A percentile compares a stretch with the other conserved stretches of the same genome.
phyloP scores from a whole-genome alignment of 2,113 vertebrate species.

The Hypomesus transpacificus region DNA sequence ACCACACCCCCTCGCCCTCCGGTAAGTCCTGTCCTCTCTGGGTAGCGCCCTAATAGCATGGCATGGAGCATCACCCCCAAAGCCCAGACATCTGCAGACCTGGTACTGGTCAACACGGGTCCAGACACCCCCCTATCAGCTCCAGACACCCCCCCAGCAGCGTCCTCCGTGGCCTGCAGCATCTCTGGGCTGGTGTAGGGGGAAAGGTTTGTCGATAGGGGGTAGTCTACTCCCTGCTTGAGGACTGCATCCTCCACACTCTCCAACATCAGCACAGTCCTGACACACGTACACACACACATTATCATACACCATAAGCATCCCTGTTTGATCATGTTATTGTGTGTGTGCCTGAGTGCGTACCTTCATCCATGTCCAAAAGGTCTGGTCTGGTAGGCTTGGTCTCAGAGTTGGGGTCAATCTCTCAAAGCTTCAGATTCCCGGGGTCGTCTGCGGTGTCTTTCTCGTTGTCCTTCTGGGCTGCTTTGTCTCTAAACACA shows the following conservation, averaged over 20 bases:
- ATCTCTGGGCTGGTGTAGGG: not conserved
- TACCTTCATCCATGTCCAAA: slow-evolving; percentile 98
- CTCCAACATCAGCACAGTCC: slow-evolving; percentile 2
- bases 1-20: not conserved
- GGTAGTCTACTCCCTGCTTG: not conserved
- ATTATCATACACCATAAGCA: not conserved
- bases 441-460: slow-evolving; percentile 93
- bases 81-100: not conserved
- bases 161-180: no score
- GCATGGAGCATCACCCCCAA: not conserved
- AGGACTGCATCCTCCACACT: not conserved
- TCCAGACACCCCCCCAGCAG: not conserved
- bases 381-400: slow-evolving; percentile 96
- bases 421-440: slow-evolving; percentile 97
- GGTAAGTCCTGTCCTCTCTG: not conserved
- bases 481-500: slow-evolving; percentile 89
- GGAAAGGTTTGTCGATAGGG: not conserved
- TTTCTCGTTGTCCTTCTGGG: slow-evolving; percentile 96
- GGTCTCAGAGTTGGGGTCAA: slow-evolving; percentile 98
- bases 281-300: not conserved
- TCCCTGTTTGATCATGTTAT: no score
- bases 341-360: not conserved
- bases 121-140: not conserved
- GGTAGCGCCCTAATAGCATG: not conserved
- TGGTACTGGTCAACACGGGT: not conserved